These are phyloP conservation scores for Nomada fabriciana DNA, from an alignment of 2,888 invertebrate genomes.

Conservation along the genomic window DNA sequence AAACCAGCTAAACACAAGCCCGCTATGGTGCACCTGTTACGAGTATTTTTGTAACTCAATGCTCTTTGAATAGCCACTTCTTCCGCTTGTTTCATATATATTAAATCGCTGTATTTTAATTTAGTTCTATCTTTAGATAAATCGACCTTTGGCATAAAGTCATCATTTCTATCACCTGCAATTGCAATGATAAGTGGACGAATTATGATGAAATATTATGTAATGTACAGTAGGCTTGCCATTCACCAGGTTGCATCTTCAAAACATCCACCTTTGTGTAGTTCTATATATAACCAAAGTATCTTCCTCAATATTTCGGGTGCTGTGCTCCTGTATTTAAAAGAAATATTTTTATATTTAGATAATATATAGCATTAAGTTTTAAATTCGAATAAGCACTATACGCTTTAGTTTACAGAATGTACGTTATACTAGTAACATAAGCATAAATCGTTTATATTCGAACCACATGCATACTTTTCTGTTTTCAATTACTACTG, in stretches of 20 bases:
- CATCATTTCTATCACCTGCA: constrained; percentile 61
- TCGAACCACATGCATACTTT: not conserved
- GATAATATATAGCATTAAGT: not conserved
- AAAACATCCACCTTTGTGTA: no score
- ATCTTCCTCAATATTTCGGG: not conserved
- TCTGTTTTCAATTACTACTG: not conserved
- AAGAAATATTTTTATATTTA: constrained; percentile 6
- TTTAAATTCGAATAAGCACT: not conserved
- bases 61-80: constrained; percentile 91
- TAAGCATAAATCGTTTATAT: not conserved
- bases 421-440: not conserved
- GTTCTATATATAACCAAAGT: not conserved
- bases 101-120: constrained; percentile 88
- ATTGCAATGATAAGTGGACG: constrained; percentile 12
- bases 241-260: constrained; percentile 64
- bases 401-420: not conserved
- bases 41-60: constrained; percentile 87
- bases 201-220: not conserved
- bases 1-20: constrained; percentile 88
- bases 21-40: constrained; percentile 89
- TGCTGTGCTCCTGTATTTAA: not conserved
- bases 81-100: constrained; percentile 93
- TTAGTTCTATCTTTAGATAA: constrained; percentile 76
- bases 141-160: constrained; percentile 86
- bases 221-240: constrained; percentile 36